Evolutionary conservation across 2,797 vertebrate genomes (phyloP).

Genomic region (Melopsittacus undulatus): DNA sequence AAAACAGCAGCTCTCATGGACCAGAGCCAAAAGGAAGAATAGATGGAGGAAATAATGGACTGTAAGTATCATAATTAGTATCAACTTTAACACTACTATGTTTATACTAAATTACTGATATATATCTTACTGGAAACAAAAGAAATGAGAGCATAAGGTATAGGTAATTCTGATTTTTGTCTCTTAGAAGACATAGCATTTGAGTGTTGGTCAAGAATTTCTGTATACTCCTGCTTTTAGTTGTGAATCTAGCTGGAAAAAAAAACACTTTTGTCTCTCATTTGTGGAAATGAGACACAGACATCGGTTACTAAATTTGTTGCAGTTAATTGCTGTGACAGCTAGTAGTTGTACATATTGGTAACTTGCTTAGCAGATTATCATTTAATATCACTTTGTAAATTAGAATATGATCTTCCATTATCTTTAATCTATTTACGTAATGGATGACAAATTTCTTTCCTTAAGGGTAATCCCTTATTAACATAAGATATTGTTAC

Average conservation of each 20-base stretch:
- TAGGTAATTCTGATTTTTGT: neutral
- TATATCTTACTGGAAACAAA: neutral
- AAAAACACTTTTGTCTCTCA: constrained; percentile 37
- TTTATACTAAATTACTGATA: neutral
- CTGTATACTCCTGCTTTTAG: neutral
- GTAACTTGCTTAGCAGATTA: constrained; percentile 66
- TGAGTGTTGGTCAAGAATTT: neutral
- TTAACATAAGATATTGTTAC: constrained; percentile 50
- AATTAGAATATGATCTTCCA: constrained; percentile 65
- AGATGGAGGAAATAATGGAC: neutral
- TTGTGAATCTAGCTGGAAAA: constrained; percentile 30
- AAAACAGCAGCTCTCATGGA: neutral
- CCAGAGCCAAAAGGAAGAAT: neutral
- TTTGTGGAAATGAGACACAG: constrained; percentile 54
- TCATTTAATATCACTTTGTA: constrained; percentile 66
- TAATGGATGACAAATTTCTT: constrained; percentile 64
- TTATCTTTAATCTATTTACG: constrained; percentile 70
- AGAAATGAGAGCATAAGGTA: neutral
- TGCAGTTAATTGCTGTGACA: constrained; percentile 49
- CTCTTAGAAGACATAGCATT: neutral
- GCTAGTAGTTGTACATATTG: constrained; percentile 61
- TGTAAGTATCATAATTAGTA: neutral
- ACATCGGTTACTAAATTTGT: constrained; percentile 37
- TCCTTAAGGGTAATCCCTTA: constrained; percentile 51
- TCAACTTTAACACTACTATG: neutral